Base-by-base conservation (phyloP, 2,888 invertebrate species). In the Acleris laterana region DNA sequence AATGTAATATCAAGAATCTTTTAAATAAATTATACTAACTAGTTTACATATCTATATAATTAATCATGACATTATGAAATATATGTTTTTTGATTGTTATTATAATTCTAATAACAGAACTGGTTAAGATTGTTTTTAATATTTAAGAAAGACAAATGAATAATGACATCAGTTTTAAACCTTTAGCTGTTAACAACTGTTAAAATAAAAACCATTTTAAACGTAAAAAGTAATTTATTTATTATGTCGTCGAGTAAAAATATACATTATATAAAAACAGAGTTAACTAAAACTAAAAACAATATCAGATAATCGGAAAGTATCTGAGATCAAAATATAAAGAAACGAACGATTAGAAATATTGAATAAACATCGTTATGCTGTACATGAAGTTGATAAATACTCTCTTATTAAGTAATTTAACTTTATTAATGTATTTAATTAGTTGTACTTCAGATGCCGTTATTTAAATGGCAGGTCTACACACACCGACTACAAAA, bases 401-500 rank as follows among this genome's bases (percentile, higher is more conserved):
- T 56, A 62, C 46, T 56, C 60, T 50, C 56, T 61, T 61, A 3
- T 17, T 51, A 57, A 28, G 57, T 22, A 11, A 53, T 25, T 53
- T 52, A 60, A 48, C 25, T 61, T 61, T 69, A 72, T 69, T 68
- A 58, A 48, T 25, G 71, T 60, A 65, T 70, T 68, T 68, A 73
- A 72, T 72, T 73, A 79, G 62, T 84, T 87, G 84, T 87, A 86
- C 86, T 86, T 79, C 76, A 84, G 85, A 85, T 87, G 85, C 85
- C 80, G 71, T 70, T 69, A 48, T 72, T 69, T 38, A 48, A n/a
- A 76, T 50, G 62, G 68, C 62, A 58, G 70, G 77, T 78, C 77
- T 44, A 42, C 16, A 55, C 46, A 58, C 38, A 50, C 11, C 6
- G 5, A 44, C 17, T 20, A 48, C 19, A 5, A 42, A 48, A 20